phyloP scores from a whole-genome alignment of 1,140 invertebrate species.

The Panonychus citri region DNA sequence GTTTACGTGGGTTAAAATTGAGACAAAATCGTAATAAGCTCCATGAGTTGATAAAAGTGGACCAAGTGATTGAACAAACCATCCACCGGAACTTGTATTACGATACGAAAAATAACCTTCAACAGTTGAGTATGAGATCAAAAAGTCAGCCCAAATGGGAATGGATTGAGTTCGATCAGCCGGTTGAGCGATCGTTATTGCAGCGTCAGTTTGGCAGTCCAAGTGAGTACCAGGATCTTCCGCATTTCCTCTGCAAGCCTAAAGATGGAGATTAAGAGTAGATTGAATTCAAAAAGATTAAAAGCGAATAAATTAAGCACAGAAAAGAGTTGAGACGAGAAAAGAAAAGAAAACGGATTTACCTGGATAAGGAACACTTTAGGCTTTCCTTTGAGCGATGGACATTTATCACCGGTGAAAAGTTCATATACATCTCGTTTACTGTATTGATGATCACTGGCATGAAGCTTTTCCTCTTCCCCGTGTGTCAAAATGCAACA shows the following conservation, averaged over 20 bases:
- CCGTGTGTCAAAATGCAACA: conserved; percentile 68
- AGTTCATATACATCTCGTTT: not conserved
- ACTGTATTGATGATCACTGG: conserved; percentile 34
- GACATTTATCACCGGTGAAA: conserved; percentile 37
- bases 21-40: conserved; percentile 54
- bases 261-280: conserved; percentile 19
- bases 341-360: not conserved
- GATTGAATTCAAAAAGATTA: not conserved
- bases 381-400: conserved; percentile 63
- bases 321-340: no score
- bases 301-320: not conserved
- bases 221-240: conserved; percentile 35
- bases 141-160: conserved; percentile 73
- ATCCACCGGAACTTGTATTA: conserved; percentile 55
- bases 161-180: conserved; percentile 30
- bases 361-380: conserved; percentile 57
- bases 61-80: conserved; percentile 83
- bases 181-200: not conserved
- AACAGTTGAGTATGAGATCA: conserved; percentile 78
- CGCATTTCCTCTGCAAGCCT: conserved; percentile 63
- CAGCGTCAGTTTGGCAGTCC: not conserved
- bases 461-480: conserved; percentile 59
- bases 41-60: conserved; percentile 44
- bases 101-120: conserved; percentile 84
- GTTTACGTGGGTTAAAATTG: conserved; percentile 65